These are phyloP conservation scores for Scolopax mira DNA, from an alignment of 2,113 vertebrate species.

Conservation along the genomic window DNA sequence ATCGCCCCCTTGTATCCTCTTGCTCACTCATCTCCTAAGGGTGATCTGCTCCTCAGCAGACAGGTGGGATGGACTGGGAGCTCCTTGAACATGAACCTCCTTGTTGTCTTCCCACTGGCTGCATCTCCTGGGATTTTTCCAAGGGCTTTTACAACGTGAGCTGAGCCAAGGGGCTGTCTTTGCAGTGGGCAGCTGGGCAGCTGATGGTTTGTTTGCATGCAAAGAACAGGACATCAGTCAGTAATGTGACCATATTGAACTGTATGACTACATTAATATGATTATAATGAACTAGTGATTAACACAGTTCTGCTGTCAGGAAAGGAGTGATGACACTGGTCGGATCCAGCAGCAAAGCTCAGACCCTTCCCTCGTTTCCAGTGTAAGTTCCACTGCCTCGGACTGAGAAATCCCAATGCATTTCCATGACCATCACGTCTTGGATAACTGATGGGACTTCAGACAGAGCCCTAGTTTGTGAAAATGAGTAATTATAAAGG, in stretches of 20 bases:
- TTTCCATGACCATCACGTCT: neutral
- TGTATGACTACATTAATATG: neutral
- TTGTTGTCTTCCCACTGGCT: neutral
- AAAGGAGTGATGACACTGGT: neutral
- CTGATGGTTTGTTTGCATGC: neutral
- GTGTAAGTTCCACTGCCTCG: neutral
- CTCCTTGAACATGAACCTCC: neutral
- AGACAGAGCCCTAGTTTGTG: neutral
- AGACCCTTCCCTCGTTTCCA: neutral
- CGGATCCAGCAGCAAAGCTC: neutral
- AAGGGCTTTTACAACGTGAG: neutral
- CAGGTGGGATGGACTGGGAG: neutral
- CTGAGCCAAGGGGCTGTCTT: neutral
- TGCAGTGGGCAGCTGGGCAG: neutral
- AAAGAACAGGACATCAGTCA: neutral
- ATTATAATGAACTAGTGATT: neutral
- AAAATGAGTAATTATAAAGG: neutral
- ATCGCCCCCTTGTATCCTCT: neutral
- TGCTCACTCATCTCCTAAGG: neutral
- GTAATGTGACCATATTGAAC: neutral
- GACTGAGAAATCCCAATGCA: neutral
- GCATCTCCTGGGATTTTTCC: neutral
- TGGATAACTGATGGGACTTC: neutral
- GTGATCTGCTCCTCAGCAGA: neutral
- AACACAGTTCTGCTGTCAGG: neutral